Evolutionary conservation across 2,888 invertebrate genomes (phyloP), one percentile per base, ranked within the genome.

Genomic region (Caenorhabditis parvicauda): DNA sequence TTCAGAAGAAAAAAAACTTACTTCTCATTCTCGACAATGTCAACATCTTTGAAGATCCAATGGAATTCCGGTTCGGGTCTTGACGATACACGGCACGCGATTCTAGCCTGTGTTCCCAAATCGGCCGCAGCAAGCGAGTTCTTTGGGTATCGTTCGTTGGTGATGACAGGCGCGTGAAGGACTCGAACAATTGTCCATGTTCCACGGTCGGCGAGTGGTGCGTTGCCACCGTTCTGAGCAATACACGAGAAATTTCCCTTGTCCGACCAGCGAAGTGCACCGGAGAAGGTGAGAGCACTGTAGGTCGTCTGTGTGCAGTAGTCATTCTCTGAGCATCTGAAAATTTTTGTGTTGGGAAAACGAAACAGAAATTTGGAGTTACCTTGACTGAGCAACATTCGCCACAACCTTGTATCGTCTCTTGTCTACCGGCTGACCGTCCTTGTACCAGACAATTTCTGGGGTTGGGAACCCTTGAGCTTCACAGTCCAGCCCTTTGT

Each of bases 231-330:
- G 83, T 92, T 93, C 82, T 87, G 88, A 17, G 92, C 93, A 77
- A 89, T 88, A 82, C 94, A 94, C 0, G 92, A 90, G 84, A 92
- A 94, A 84, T 92, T 92, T 25, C 92, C 93, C 76, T 92, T 90
- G 83, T 92, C 92, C 54, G 88, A 88, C 81, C 91, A 88, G 3
- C 88, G 89, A n/a, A 92, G 90, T 69, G 67, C 56, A 21, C 64
- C 56, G 5, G 49, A 42, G 37, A 77, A 69, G 25, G 49, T 42
- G 7, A 80, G 59, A 6, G 64, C 61, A 25, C 74, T 67, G 1
- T 52, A 47, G 14, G 62, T 61, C 0, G 64, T 59, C 38, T 75
- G 72, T 7, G 67, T 59, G 37, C 66, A 71, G 39, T 49, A 67
- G 39, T 76, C 74, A 7, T 59, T 53, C 3, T 62, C 53, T 3